Conservation (phyloP, 2,888 invertebrate species). For the Lithophane ornitopus region DNA sequence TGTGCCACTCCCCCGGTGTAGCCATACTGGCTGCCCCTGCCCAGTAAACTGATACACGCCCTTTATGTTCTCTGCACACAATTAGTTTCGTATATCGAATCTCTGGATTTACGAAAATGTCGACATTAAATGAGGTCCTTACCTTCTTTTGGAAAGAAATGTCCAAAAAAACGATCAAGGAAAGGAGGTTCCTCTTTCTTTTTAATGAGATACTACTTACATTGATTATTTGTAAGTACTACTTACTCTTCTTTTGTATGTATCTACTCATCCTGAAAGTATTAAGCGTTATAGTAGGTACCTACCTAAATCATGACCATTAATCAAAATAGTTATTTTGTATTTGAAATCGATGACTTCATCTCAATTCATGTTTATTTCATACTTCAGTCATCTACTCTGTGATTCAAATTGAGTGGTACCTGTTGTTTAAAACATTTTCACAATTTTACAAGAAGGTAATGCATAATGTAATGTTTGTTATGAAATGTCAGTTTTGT, state of each 20-base stretch:
- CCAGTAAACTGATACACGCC: conserved; percentile 69
- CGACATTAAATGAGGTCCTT: conserved; percentile 14
- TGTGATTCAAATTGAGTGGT: conserved; percentile 20
- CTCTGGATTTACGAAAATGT: conserved; percentile 72
- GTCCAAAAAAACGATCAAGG: background rate
- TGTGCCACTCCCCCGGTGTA: conserved; percentile 46
- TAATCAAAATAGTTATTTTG: background rate
- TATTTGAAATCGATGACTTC: background rate
- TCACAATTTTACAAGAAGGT: conserved; percentile 8
- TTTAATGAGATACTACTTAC: background rate
- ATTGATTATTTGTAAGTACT: background rate
- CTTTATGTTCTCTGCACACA: conserved; percentile 70
- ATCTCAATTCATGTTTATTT: conserved; percentile 13
- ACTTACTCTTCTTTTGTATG: background rate
- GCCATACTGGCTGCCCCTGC: conserved; percentile 61
- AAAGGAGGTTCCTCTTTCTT: background rate
- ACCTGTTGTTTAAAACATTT: conserved; percentile 18
- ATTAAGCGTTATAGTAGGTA: too few species aligned
- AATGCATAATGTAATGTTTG: conserved; percentile 1
- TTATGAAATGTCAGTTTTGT: background rate
- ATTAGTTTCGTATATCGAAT: conserved; percentile 61
- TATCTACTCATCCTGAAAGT: background rate
- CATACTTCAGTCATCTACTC: conserved; percentile 2
- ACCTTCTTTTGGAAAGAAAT: background rate
- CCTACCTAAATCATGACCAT: background rate